A percentile compares a stretch with the other conserved stretches of the same genome.
phyloP scores from a whole-genome alignment of 1,140 invertebrate genomes.

The Liolophura sinensis region DNA sequence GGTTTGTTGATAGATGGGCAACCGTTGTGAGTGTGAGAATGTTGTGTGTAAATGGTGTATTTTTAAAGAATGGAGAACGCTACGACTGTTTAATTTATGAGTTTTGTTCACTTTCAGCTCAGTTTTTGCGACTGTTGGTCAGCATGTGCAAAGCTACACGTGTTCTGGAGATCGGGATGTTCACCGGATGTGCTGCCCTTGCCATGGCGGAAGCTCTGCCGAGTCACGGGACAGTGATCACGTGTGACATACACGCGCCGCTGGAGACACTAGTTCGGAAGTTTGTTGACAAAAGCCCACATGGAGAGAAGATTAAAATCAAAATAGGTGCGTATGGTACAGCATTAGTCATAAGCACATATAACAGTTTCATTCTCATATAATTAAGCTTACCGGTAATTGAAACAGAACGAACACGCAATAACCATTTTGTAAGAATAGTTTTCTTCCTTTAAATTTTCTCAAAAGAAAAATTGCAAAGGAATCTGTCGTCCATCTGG shows the following conservation, averaged over 20 bases:
- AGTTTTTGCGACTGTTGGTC: constrained; percentile 30
- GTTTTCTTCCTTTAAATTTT: no score
- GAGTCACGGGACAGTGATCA: constrained; percentile 26
- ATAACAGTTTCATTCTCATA: neutral
- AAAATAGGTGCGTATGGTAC: constrained; percentile 20
- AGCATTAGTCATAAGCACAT: neutral
- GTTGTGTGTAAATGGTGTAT: no score
- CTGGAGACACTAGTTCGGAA: constrained; percentile 21
- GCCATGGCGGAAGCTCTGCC: constrained; percentile 44
- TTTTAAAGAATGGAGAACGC: no score
- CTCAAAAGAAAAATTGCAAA: no score
- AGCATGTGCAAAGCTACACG: constrained; percentile 32
- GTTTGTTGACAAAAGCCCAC: constrained; percentile 26
- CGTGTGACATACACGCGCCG: constrained; percentile 28
- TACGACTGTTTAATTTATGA: no score
- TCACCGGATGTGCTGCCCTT: constrained; percentile 39
- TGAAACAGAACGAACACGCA: no score
- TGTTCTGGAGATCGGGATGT: constrained; percentile 40
- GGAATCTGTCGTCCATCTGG: no score
- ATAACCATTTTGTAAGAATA: no score
- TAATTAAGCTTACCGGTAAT: no score
- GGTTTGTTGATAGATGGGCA: no score
- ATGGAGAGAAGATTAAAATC: constrained; percentile 35
- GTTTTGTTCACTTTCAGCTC: constrained; percentile 13
- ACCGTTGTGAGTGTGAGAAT: no score